A percentile compares a stretch with the other conserved stretches of the same genome.
These are phyloP conservation scores for Bufo bufo DNA, from an alignment of 2,113 vertebrate genomes.

Conservation along the genomic window DNA sequence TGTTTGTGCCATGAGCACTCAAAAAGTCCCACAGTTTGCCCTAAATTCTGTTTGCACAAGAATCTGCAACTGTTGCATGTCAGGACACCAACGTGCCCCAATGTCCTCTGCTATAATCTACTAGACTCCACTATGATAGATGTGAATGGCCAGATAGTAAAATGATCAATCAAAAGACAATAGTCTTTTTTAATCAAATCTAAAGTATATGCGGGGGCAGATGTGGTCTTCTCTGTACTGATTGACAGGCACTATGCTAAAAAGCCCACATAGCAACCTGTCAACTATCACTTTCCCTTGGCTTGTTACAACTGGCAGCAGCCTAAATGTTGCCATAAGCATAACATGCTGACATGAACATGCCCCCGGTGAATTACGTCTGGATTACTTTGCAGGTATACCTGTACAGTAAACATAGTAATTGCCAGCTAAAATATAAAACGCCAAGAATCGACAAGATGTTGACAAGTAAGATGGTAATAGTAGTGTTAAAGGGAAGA, in stretches of 20 bases:
- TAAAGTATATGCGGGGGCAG: too few relatives aligned
- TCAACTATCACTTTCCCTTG: background rate
- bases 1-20: too few relatives aligned
- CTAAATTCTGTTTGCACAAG: too few relatives aligned
- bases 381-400: background rate
- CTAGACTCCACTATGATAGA: background rate
- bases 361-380: background rate
- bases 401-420: background rate
- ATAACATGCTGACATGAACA: constrained; percentile 7
- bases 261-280: background rate
- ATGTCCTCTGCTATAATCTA: background rate
- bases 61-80: background rate
- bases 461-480: background rate
- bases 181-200: background rate
- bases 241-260: background rate
- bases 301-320: constrained; percentile 5
- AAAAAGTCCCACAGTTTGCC: too few relatives aligned
- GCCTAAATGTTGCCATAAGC: constrained; percentile 4
- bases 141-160: background rate
- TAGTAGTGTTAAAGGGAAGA: background rate
- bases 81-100: background rate
- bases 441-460: background rate
- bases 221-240: background rate
- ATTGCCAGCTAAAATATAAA: background rate
- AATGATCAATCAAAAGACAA: background rate